Evolutionary conservation across 2,113 vertebrate genomes (phyloP).

Genomic region (Aepyceros melampus): DNA sequence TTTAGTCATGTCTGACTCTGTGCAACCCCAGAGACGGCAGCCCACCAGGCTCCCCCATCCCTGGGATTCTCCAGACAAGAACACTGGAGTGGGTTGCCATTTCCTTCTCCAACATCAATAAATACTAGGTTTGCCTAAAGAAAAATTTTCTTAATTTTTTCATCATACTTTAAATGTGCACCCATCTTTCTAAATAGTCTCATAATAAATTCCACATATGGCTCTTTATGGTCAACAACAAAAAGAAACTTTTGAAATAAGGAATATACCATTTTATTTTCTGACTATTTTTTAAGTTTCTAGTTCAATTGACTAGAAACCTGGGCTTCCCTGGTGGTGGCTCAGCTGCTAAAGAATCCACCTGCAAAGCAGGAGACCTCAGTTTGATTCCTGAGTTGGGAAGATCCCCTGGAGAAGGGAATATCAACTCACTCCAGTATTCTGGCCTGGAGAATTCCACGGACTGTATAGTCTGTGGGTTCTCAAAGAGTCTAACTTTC

Average conservation of each 20-base stretch:
- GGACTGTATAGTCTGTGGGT: background rate
- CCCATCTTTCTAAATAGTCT: background rate
- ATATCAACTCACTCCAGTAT: background rate
- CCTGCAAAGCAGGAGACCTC: background rate
- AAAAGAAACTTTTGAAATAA: conserved; percentile 17
- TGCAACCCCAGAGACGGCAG: no score
- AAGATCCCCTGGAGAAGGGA: background rate
- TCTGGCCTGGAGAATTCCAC: background rate
- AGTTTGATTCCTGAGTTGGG: background rate
- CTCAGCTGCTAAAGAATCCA: background rate
- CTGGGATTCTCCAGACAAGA: no score
- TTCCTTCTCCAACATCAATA: no score
- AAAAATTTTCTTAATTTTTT: background rate
- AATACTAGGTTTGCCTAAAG: background rate
- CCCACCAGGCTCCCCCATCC: no score
- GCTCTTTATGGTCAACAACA: background rate
- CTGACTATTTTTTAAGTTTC: conserved; percentile 26
- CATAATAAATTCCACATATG: background rate
- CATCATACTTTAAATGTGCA: background rate
- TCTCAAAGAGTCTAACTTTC: background rate
- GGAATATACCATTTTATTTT: conserved; percentile 18
- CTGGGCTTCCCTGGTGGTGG: background rate
- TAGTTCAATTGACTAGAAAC: conserved; percentile 32
- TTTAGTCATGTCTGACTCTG: no score
- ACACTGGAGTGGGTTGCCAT: no score